These are phyloP conservation scores for Pseudochromis fuscus DNA, from an alignment of 2,797 vertebrate species.

Conservation along the genomic window DNA sequence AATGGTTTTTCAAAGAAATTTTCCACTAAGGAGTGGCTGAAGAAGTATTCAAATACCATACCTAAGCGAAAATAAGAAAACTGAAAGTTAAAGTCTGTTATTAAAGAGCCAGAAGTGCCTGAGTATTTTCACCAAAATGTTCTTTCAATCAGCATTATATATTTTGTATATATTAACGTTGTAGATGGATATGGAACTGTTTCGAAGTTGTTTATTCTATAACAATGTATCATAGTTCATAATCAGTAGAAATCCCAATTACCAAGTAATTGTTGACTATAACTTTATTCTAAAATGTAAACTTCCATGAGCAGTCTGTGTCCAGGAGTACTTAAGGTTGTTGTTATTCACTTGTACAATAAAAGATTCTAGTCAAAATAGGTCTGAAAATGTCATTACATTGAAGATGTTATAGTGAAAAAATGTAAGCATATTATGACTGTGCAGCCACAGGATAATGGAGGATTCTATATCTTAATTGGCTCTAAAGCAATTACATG, in stretches of 20 bases:
- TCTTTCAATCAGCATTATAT: background rate
- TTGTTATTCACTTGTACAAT: too few relatives aligned
- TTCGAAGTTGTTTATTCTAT: background rate
- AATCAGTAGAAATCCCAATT: background rate
- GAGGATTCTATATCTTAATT: too few relatives aligned
- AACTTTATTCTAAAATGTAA: background rate
- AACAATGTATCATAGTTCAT: background rate
- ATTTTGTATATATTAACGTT: background rate
- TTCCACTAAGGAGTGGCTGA: background rate
- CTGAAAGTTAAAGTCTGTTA: background rate
- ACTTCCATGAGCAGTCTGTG: too few relatives aligned
- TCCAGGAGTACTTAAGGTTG: too few relatives aligned
- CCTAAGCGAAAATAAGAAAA: too few relatives aligned
- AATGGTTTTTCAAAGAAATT: slow-evolving; percentile 11
- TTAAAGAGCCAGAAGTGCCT: too few relatives aligned
- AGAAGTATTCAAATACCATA: background rate
- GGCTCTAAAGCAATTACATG: too few relatives aligned
- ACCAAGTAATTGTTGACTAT: background rate
- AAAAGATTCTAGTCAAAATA: too few relatives aligned
- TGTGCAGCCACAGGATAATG: too few relatives aligned
- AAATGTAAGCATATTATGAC: too few relatives aligned
- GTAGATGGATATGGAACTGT: background rate
- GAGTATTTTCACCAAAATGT: background rate
- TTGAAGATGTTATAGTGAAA: too few relatives aligned
- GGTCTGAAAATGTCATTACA: too few relatives aligned